A percentile compares a stretch with the other conserved stretches of the same genome.
phyloP scores from a whole-genome alignment of 2,888 invertebrate species.

The Dicroscelio sp. region DNA sequence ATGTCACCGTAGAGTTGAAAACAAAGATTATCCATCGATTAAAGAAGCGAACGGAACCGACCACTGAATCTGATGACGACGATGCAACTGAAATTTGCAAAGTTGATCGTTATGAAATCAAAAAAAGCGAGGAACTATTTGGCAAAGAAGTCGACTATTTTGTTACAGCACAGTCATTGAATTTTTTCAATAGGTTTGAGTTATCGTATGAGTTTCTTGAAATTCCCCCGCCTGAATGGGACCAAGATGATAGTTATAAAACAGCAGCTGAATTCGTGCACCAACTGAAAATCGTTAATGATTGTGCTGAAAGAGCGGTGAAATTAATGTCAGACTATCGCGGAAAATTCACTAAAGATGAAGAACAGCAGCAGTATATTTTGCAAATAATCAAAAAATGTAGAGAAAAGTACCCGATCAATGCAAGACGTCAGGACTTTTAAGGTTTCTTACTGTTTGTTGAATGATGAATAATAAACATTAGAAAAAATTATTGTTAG shows the following conservation, averaged over 20 bases:
- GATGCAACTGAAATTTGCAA: too few relatives aligned
- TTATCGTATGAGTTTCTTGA: conserved; percentile 2
- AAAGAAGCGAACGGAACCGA: neutral
- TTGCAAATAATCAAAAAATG: conserved; percentile 15
- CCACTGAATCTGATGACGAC: neutral
- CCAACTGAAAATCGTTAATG: neutral
- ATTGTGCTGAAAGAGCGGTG: conserved; percentile 1
- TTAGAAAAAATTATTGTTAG: too few relatives aligned
- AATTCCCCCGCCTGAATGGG: neutral
- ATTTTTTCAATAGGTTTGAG: conserved; percentile 61
- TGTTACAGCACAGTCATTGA: conserved; percentile 8
- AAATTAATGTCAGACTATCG: conserved; percentile 5
- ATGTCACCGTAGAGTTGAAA: neutral
- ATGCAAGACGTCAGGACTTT: too few relatives aligned
- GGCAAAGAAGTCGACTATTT: conserved; percentile 42
- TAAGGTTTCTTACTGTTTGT: too few relatives aligned
- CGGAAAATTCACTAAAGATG: conserved; percentile 4
- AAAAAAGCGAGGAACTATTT: neutral
- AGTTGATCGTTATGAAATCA: conserved; percentile 4
- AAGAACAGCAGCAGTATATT: conserved; percentile 14
- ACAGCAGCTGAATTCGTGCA: neutral
- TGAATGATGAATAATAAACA: too few relatives aligned
- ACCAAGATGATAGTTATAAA: neutral
- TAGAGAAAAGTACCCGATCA: neutral
- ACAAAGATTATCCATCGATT: neutral